Evolutionary conservation across 2,888 invertebrate genomes (phyloP).

Genomic region (Drosophila borborema): DNA sequence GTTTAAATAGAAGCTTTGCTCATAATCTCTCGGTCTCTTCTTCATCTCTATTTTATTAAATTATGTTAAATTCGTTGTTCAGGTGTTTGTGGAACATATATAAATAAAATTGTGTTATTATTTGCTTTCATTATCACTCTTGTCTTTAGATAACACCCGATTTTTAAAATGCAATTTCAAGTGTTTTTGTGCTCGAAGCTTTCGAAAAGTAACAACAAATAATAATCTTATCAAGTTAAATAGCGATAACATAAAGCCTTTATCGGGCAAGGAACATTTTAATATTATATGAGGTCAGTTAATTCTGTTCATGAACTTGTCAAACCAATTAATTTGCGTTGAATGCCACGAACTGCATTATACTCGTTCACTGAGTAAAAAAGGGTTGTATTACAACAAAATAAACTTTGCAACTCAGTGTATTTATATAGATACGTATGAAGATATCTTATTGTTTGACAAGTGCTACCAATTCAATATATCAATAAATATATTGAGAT

Average conservation of each 20-base stretch:
- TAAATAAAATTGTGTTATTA: background rate
- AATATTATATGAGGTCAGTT: slow-evolving; percentile 2
- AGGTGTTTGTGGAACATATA: background rate
- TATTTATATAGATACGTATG: background rate
- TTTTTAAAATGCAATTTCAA: background rate
- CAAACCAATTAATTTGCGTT: too few relatives aligned
- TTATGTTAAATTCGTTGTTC: too few relatives aligned
- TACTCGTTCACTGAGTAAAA: background rate
- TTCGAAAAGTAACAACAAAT: background rate
- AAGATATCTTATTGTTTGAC: background rate
- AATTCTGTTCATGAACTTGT: slow-evolving; percentile 1
- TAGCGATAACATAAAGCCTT: background rate
- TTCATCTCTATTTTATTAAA: too few relatives aligned
- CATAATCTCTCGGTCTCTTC: background rate
- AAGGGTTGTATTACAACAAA: background rate
- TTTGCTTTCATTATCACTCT: background rate
- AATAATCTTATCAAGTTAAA: background rate
- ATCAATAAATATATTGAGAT: background rate
- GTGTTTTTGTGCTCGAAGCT: background rate
- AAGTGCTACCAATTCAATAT: background rate
- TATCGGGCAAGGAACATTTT: background rate
- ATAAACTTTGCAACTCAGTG: background rate
- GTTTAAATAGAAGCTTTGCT: background rate
- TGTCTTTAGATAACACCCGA: background rate
- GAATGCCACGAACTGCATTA: background rate